A percentile compares a stretch with the other conserved stretches of the same genome.
These are phyloP conservation scores for Xenus cinereus DNA, from an alignment of 2,113 vertebrate species.

Conservation along the genomic window DNA sequence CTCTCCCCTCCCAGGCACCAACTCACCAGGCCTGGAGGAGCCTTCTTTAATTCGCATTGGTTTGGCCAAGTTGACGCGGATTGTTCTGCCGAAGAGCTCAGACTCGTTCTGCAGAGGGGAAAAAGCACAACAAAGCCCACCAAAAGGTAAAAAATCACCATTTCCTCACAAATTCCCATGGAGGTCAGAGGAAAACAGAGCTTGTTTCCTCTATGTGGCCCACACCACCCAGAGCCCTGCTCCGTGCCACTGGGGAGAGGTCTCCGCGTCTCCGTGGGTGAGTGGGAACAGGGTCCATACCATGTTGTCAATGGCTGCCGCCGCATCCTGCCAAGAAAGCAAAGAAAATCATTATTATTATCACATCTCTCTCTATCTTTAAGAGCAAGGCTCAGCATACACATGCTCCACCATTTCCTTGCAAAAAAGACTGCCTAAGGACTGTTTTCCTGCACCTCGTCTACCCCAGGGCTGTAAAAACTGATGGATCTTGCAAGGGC, in stretches of 20 bases:
- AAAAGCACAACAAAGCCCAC: neutral
- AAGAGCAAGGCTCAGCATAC: neutral
- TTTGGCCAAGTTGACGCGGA: constrained; percentile 95
- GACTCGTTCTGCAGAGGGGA: constrained; percentile 87
- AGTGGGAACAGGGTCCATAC: constrained; percentile 59
- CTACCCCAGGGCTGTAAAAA: neutral
- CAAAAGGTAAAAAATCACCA: neutral
- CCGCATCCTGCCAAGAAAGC: constrained; percentile 84
- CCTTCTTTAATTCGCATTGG: constrained; percentile 98
- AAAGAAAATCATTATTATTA: neutral
- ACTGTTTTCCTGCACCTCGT: neutral
- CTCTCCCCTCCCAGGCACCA: too few relatives aligned
- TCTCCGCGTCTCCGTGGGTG: fast-evolving
- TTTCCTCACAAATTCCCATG: neutral
- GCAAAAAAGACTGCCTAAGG: fast-evolving
- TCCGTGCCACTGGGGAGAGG: too few relatives aligned
- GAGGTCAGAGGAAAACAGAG: neutral
- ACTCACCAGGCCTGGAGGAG: constrained; percentile 90
- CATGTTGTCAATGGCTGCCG: constrained; percentile 97
- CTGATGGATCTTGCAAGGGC: neutral
- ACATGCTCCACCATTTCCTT: fast-evolving
- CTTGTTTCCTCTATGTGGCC: fast-evolving
- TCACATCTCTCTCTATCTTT: neutral
- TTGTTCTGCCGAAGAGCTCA: constrained; percentile 93
- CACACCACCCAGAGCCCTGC: fast-evolving